Conservation (phyloP, 1,140 invertebrate genomes). For the Drosophila jambulina region DNA sequence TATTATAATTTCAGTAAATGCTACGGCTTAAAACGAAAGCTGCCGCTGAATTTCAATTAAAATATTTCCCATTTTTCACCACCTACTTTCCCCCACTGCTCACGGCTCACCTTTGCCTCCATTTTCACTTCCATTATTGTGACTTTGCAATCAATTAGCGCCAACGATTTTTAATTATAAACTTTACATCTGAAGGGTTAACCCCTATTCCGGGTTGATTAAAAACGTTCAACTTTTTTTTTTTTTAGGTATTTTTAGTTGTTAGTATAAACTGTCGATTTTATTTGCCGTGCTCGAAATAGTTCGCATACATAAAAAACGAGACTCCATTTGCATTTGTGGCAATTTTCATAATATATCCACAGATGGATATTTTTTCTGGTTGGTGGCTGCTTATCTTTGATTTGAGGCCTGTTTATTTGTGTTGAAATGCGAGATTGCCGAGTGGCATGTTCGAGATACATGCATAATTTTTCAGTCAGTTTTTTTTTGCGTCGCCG, state of each 20-base stretch:
- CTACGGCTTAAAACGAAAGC: constrained; percentile 56
- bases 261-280: constrained; percentile 3
- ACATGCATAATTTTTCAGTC: constrained; percentile 57
- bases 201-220: constrained; percentile 24
- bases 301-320: constrained; percentile 55
- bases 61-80: constrained; percentile 45
- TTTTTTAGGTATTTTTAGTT: constrained; percentile 13
- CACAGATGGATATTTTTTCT: constrained; percentile 30
- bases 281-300: constrained; percentile 37
- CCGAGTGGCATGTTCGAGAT: constrained; percentile 52
- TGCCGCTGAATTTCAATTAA: constrained; percentile 66
- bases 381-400: constrained; percentile 31
- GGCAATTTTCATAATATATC: constrained; percentile 60
- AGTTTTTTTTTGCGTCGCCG: not conserved
- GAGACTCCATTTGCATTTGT: constrained; percentile 67
- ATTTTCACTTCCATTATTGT: constrained; percentile 13
- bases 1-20: constrained; percentile 68
- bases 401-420: constrained; percentile 36
- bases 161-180: constrained; percentile 57
- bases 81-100: constrained; percentile 5
- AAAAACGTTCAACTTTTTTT: constrained; percentile 30
- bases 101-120: constrained; percentile 3
- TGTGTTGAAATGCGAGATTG: constrained; percentile 59
- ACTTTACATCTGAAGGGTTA: constrained; percentile 21
- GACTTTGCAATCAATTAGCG: constrained; percentile 61